phyloP scores from a whole-genome alignment of 2,888 invertebrate species.

The Apotomis betuletana region DNA sequence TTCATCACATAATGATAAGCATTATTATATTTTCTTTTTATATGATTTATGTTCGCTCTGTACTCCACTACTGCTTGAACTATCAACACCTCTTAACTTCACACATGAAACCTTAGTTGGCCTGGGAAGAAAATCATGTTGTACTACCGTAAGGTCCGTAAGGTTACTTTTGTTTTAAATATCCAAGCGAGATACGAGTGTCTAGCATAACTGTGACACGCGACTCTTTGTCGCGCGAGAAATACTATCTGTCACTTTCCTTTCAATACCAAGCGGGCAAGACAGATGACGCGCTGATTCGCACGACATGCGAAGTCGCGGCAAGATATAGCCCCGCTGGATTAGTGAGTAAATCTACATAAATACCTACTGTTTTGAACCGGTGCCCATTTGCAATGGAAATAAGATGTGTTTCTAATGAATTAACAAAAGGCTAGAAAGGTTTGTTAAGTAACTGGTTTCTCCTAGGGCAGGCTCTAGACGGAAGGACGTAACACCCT shows the following conservation, averaged over 20 bases:
- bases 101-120: neutral
- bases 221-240: no score
- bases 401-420: constrained; percentile 66
- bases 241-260: no score
- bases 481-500: constrained; percentile 41
- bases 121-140: neutral
- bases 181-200: neutral
- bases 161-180: neutral
- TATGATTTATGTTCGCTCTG: neutral
- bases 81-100: neutral
- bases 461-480: constrained; percentile 52
- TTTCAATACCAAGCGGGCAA: no score
- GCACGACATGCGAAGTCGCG: no score
- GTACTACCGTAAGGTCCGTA: neutral
- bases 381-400: constrained; percentile 63
- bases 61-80: neutral
- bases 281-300: no score
- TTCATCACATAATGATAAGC: neutral
- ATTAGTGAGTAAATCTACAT: constrained; percentile 10
- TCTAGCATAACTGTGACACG: no score
- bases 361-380: constrained; percentile 22
- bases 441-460: constrained; percentile 54
- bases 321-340: neutral
- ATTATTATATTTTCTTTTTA: neutral
- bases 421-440: constrained; percentile 74